Evolutionary conservation across 2,797 vertebrate species (phyloP).

Genomic region (Enteromius afrohamiltoni): DNA sequence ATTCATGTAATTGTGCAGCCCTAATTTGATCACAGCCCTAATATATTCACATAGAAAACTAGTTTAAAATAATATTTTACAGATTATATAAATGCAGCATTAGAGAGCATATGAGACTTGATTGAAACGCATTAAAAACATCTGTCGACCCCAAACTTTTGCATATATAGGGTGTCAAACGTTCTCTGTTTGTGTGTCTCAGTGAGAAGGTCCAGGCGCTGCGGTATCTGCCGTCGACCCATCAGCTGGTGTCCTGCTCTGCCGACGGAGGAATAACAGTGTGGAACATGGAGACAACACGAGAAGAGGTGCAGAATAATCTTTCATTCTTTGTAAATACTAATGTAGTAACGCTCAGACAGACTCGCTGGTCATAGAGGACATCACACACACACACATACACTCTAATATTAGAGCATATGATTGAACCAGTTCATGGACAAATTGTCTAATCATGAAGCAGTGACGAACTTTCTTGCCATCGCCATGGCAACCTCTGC

Average conservation of each 20-base stretch:
- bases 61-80: no score
- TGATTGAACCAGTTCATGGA: neutral
- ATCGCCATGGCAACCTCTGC: conserved; percentile 13
- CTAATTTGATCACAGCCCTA: no score
- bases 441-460: neutral
- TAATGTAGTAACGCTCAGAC: neutral
- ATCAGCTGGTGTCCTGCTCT: conserved; percentile 93
- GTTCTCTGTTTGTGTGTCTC: conserved; percentile 40
- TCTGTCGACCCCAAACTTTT: no score
- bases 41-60: no score
- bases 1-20: no score
- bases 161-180: neutral
- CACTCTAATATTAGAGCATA: conserved; percentile 69
- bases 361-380: conserved; percentile 70
- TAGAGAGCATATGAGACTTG: neutral
- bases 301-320: conserved; percentile 86
- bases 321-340: neutral
- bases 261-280: conserved; percentile 94
- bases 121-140: neutral
- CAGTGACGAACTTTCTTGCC: neutral
- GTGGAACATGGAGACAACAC: conserved; percentile 95
- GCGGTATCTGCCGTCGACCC: conserved; percentile 88
- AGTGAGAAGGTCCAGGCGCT: conserved; percentile 94
- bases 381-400: conserved; percentile 70
- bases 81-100: no score